Evolutionary conservation across 1,140 invertebrate genomes (phyloP), one percentile per base, ranked within the genome.

Genomic region (Caerostris darwini): DNA sequence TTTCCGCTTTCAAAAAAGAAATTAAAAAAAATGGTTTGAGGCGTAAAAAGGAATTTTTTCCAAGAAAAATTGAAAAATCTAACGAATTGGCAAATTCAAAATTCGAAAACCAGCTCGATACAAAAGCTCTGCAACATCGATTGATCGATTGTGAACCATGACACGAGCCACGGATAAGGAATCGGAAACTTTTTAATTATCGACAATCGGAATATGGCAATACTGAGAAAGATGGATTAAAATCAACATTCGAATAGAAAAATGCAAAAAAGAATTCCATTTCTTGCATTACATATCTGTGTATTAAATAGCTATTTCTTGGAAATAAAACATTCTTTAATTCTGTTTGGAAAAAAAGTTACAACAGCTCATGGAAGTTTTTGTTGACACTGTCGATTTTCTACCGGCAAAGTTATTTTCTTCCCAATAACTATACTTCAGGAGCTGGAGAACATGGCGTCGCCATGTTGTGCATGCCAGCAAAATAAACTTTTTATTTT

Each of bases 91-190:
- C 17, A 85, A 85, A 85, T 54, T 53, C 81, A 56, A 83, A 54
- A 83, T 56, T 85, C 82, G 82, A 85, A 85, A 85, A 85, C 82
- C 54, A 85, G 82, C 82, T 50, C 82, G 17, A 85, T 85, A 85
- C 82, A 85, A 85, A 85, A 85, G 57, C 19, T 85, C 54, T 58
- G 57, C n/a, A 1, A 3, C n/a, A 85, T 85, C 57, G 82, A 85
- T 85, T 85, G 57, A 85, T 85, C 82, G 82, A 85, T 85, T 77
- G 7, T 50, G 34, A 77, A 34, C 71, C 53, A 77, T 77, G 71
- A 77, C 71, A 58, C 56, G 82, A 85, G 82, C 82, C 82, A 85
- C 5, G 54, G 57, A 58, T 85, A 77, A 77, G 71, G 14, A 56
- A 85, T 58, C 82, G 56, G 8, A 85, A 85, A 58, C 8, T 85